Percentiles rank a stretch among this genome's conserved stretches.
These are phyloP conservation scores for Aeoliscus strigatus DNA, from an alignment of 2,797 vertebrate genomes.

Conservation along the genomic window DNA sequence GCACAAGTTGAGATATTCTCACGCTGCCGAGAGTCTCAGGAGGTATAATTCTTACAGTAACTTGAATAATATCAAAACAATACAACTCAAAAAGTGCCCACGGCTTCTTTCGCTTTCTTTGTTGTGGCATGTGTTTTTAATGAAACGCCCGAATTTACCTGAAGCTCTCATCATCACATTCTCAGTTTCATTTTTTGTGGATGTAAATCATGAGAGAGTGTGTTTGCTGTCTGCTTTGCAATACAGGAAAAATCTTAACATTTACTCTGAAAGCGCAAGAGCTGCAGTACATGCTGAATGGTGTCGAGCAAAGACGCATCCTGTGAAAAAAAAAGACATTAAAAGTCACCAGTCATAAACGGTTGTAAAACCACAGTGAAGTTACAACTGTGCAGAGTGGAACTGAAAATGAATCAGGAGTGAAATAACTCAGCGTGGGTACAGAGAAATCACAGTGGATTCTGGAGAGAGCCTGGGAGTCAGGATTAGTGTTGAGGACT, in stretches of 20 bases:
- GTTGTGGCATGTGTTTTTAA: constrained; percentile 81
- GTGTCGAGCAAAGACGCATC: constrained; percentile 4
- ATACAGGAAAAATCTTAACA: too few species aligned
- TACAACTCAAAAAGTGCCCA: constrained; percentile 80
- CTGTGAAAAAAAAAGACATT: constrained; percentile 23
- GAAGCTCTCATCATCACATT: constrained; percentile 72
- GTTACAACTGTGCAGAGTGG: constrained; percentile 47
- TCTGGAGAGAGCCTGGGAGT: constrained; percentile 55
- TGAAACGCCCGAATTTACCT: constrained; percentile 82
- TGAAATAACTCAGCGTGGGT: constrained; percentile 61
- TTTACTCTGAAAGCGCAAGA: background rate
- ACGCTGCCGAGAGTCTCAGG: constrained; percentile 30
- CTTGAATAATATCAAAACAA: constrained; percentile 76
- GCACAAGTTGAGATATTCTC: constrained; percentile 48
- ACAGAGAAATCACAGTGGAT: constrained; percentile 59
- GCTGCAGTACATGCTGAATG: background rate
- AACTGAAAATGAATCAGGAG: constrained; percentile 51
- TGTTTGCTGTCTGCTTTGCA: constrained; percentile 11
- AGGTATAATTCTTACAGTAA: constrained; percentile 65
- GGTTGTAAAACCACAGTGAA: constrained; percentile 36
- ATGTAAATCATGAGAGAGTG: constrained; percentile 36
- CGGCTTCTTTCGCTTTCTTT: constrained; percentile 70
- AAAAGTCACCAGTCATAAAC: constrained; percentile 46
- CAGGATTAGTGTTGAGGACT: constrained; percentile 68
- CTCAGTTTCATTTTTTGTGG: constrained; percentile 50